Conservation (phyloP, 2,113 vertebrate genomes). For the Podilymbus podiceps region DNA sequence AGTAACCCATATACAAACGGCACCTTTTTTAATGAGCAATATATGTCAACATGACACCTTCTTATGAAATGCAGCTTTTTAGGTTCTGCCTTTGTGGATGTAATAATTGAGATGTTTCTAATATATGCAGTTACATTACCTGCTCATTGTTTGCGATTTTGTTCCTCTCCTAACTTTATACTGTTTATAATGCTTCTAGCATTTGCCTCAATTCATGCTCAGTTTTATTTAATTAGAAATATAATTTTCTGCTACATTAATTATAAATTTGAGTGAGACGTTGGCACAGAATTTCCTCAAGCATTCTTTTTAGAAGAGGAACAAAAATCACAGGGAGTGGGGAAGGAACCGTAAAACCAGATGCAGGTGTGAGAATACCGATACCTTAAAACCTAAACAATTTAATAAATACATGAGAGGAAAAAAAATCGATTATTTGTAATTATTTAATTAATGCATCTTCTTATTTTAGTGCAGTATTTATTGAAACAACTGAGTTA, state of each 20-base stretch:
- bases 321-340: not conserved
- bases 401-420: not conserved
- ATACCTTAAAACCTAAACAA: not conserved
- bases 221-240: slow-evolving; percentile 65
- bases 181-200: slow-evolving; percentile 37
- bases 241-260: slow-evolving; percentile 66
- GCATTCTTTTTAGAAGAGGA: not conserved
- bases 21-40: slow-evolving; percentile 71
- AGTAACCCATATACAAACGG: slow-evolving; percentile 58
- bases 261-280: slow-evolving; percentile 43
- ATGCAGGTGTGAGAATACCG: not conserved
- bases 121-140: slow-evolving; percentile 63
- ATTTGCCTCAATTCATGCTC: slow-evolving; percentile 37
- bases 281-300: slow-evolving; percentile 8
- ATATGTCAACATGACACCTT: slow-evolving; percentile 70
- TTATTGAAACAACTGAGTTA: not conserved
- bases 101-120: slow-evolving; percentile 73
- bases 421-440: not conserved
- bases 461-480: not conserved
- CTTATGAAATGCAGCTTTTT: slow-evolving; percentile 66
- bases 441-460: not conserved
- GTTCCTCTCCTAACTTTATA: slow-evolving; percentile 27
- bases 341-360: not conserved
- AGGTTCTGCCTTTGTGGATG: slow-evolving; percentile 68
- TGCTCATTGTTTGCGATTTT: slow-evolving; percentile 53